Base-by-base conservation (phyloP, 2,113 vertebrate genomes). In the Riparia riparia region DNA sequence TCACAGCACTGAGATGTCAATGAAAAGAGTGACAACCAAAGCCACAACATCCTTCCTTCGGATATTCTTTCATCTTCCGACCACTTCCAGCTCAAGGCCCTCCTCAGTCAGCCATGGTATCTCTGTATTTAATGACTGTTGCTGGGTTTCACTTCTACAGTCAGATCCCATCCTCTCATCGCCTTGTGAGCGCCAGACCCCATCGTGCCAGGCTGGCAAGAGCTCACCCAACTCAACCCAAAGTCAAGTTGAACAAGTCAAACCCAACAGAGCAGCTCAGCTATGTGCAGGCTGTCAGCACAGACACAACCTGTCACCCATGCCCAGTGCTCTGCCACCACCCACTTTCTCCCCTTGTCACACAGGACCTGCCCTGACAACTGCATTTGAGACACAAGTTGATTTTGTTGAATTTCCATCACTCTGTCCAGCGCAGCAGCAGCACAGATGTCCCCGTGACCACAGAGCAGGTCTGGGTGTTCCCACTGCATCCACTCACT, bases 201-300 rank as follows among this genome's bases (percentile, higher is more conserved):
- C 12, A 1, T 8, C 42, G 6, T 0, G 0, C n/a, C 29, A 17
- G 47, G 57, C 17, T 7, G 2, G 10, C 41, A 66, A 54, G 39
- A 64, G 32, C 34, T 63, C 77, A 56, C 71, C 60, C 24, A 57
- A 17, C 42, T 45, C 42, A 69, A 19, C 32, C 37, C 1, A 0
- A 37, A 49, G 28, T 7, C 42, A 45, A 17, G 16, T 18, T 17
- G 17, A 3, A 6, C 31, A 42, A 26, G 14, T 34, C 1, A 5
- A 80, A 32, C n/a, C 61, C 22, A 37, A 26, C 7, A 19, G 18
- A 47, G 49, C 66, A 79, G 49, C 39, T 69, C 56, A 74, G 79
- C 44, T 12, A 17, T 0, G 0, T 8, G 31, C 34, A 50, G 39
- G 26, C 58, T 66, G 32, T 10, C 58, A 64, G 39, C 63, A 79